Percentiles rank a stretch among this genome's conserved stretches.
phyloP scores from a whole-genome alignment of 2,113 vertebrate genomes.

The Puntigrus tetrazona region DNA sequence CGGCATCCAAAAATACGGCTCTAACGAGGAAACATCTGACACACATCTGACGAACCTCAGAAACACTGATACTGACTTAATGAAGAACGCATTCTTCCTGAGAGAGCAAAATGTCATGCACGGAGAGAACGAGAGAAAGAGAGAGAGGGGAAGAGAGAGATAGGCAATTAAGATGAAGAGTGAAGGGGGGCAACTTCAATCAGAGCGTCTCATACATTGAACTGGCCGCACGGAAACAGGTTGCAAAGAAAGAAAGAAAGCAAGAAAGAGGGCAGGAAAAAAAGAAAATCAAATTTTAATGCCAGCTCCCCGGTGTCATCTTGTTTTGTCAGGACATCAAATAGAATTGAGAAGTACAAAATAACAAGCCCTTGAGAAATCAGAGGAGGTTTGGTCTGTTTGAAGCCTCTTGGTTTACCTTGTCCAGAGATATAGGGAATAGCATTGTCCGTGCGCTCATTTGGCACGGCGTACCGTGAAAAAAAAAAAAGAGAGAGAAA shows the following conservation, averaged over 20 bases:
- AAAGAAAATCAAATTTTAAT: slow-evolving; percentile 90
- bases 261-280: background rate
- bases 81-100: slow-evolving; percentile 47
- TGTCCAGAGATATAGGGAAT: slow-evolving; percentile 84
- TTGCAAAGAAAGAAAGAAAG: slow-evolving; percentile 54
- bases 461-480: slow-evolving; percentile 74
- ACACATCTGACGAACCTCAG: slow-evolving; percentile 76
- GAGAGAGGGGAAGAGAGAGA: slow-evolving; percentile 66
- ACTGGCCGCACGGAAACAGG: slow-evolving; percentile 80
- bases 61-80: slow-evolving; percentile 55
- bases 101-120: slow-evolving; percentile 45
- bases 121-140: background rate
- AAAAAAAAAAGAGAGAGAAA: slow-evolving; percentile 70
- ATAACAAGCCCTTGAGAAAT: slow-evolving; percentile 92
- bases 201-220: slow-evolving; percentile 76
- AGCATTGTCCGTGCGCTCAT: slow-evolving; percentile 75
- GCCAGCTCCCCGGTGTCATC: slow-evolving; percentile 87
- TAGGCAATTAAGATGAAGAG: slow-evolving; percentile 83
- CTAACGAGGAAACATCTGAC: slow-evolving; percentile 83
- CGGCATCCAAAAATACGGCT: slow-evolving; percentile 72
- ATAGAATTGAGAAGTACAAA: slow-evolving; percentile 93
- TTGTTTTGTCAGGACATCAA: slow-evolving; percentile 97
- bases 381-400: slow-evolving; percentile 82
- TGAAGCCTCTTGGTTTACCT: slow-evolving; percentile 90
- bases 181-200: slow-evolving; percentile 73